Evolutionary conservation across 1,140 invertebrate genomes (phyloP).

Genomic region (Charaxes varanes): DNA sequence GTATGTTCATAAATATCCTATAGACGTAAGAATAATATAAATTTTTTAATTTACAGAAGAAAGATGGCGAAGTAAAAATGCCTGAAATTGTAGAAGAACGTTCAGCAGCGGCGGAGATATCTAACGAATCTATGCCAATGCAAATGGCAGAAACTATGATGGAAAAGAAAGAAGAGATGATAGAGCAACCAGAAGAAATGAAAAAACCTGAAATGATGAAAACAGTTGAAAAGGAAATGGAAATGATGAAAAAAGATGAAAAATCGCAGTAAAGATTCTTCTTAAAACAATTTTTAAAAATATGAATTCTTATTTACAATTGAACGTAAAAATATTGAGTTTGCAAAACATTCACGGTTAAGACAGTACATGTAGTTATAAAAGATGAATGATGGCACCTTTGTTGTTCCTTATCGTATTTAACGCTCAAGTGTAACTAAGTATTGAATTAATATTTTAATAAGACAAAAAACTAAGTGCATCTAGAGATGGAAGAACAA

Average conservation of each 20-base stretch:
- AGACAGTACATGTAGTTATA: too few species aligned
- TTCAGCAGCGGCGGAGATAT: slow-evolving; percentile 23
- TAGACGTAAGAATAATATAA: neutral
- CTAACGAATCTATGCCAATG: slow-evolving; percentile 34
- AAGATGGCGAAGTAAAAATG: slow-evolving; percentile 24
- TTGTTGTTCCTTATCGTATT: too few species aligned
- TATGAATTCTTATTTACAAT: too few species aligned
- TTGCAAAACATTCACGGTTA: too few species aligned
- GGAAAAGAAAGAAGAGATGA: slow-evolving; percentile 34
- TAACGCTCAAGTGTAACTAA: too few species aligned
- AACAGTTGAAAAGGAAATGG: slow-evolving; percentile 6
- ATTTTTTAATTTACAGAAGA: slow-evolving; percentile 29
- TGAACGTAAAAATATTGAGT: too few species aligned
- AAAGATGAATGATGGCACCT: too few species aligned
- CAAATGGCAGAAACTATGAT: slow-evolving; percentile 66
- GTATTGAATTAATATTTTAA: too few species aligned
- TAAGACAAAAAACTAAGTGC: too few species aligned
- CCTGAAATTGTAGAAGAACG: slow-evolving; percentile 27
- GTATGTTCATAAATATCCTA: neutral
- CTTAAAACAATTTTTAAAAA: too few species aligned
- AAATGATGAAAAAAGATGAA: slow-evolving; percentile 10
- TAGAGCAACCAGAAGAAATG: slow-evolving; percentile 31
- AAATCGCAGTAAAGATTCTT: slow-evolving; percentile 12
- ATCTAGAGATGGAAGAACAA: too few species aligned
- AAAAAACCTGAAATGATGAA: slow-evolving; percentile 17